Percentiles rank a stretch among this genome's conserved stretches.
Evolutionary conservation across 2,797 vertebrate genomes (phyloP).

Genomic region (Babyrousa celebensis): DNA sequence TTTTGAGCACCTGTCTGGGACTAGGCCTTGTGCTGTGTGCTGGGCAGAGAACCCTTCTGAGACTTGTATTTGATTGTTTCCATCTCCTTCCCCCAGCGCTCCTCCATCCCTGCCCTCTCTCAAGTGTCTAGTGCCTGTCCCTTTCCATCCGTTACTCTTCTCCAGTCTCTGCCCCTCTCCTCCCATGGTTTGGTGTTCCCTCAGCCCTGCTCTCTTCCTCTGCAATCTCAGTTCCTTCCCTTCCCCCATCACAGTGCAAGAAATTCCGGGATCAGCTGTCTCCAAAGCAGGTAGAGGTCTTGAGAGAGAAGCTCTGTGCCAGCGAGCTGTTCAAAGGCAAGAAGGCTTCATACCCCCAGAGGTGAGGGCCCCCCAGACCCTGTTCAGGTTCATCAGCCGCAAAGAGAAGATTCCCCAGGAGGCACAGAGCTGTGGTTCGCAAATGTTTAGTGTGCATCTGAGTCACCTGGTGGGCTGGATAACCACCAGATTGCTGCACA

Average conservation of each 20-base stretch:
- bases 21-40: not conserved
- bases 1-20: not conserved
- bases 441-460: not conserved
- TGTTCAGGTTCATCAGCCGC: not conserved
- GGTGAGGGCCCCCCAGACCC: constrained; percentile 83
- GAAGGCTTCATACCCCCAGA: constrained; percentile 91
- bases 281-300: constrained; percentile 74
- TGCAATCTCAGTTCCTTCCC: not conserved
- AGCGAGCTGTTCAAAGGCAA: constrained; percentile 92
- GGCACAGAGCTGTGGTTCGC: not conserved
- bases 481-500: not conserved
- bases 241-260: constrained; percentile 89
- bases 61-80: not conserved
- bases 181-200: not conserved
- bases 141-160: not conserved
- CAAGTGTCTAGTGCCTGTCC: not conserved
- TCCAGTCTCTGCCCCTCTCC: not conserved
- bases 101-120: not conserved
- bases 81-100: no score
- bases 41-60: not conserved
- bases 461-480: not conserved
- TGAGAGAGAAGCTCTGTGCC: constrained; percentile 91
- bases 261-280: constrained; percentile 90
- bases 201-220: not conserved
- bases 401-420: not conserved